Percentiles rank a stretch among this genome's conserved stretches.
Conservation (phyloP, 2,888 invertebrate species). For the Xestia ashworthii region DNA sequence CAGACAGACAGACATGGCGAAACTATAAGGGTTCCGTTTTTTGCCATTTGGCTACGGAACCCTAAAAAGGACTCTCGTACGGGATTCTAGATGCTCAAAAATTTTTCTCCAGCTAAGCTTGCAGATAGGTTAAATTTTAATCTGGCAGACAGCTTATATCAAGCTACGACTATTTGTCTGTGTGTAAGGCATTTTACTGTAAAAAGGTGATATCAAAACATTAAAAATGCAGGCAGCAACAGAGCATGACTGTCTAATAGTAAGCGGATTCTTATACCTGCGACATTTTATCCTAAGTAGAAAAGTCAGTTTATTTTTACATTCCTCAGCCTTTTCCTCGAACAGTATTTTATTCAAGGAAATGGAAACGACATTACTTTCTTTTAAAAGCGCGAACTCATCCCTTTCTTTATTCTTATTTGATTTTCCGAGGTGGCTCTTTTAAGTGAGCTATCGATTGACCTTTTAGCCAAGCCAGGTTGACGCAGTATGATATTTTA, state of each 20-base stretch:
- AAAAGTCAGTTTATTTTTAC: neutral
- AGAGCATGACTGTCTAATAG: neutral
- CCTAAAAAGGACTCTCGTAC: neutral
- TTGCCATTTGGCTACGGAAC: too few species aligned
- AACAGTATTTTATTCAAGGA: slow-evolving; percentile 1
- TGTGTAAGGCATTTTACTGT: too few species aligned
- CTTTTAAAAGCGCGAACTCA: slow-evolving; percentile 20
- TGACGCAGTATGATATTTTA: slow-evolving; percentile 40
- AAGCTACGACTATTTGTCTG: too few species aligned
- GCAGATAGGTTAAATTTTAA: neutral
- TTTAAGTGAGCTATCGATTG: slow-evolving; percentile 41
- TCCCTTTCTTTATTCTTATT: slow-evolving; percentile 29
- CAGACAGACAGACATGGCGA: too few species aligned
- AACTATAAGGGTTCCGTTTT: too few species aligned
- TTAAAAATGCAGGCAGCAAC: neutral
- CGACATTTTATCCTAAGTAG: neutral
- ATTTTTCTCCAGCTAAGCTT: neutral
- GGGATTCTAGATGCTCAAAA: neutral
- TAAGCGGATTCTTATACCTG: neutral
- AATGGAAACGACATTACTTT: slow-evolving; percentile 10
- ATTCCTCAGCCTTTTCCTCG: slow-evolving; percentile 2
- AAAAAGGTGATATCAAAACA: too few species aligned
- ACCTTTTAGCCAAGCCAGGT: slow-evolving; percentile 35
- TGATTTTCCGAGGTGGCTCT: slow-evolving; percentile 18
- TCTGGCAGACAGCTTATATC: too few species aligned